A percentile compares a stretch with the other conserved stretches of the same genome.
These are phyloP conservation scores for Corythoichthys haematopterus DNA, from an alignment of 2,113 vertebrate species.

Conservation along the genomic window DNA sequence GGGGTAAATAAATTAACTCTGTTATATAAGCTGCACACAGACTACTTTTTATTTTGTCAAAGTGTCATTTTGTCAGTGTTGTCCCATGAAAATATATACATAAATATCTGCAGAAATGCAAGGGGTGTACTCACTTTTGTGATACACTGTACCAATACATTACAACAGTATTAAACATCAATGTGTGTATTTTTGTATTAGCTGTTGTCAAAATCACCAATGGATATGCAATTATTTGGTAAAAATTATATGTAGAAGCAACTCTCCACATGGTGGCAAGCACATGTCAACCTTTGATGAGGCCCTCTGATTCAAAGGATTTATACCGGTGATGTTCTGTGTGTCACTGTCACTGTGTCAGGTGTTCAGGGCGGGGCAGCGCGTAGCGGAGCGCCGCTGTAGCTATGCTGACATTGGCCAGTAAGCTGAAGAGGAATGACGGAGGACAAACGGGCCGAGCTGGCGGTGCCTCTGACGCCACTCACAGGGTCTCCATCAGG, in stretches of 20 bases:
- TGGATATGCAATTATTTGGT: background rate
- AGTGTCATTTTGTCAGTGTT: too few species aligned
- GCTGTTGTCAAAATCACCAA: background rate
- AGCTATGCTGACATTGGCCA: constrained; percentile 94
- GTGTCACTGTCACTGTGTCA: constrained; percentile 15
- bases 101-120: too few species aligned
- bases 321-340: background rate
- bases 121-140: too few species aligned
- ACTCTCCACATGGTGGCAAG: background rate
- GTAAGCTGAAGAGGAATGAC: constrained; percentile 92
- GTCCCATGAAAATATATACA: too few species aligned
- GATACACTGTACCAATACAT: background rate
- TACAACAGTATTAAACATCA: background rate
- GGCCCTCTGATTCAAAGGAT: constrained; percentile 3
- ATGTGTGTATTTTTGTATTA: background rate
- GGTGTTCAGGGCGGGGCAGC: constrained; percentile 43
- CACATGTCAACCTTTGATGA: background rate
- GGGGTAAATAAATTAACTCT: too few species aligned
- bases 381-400: constrained; percentile 36
- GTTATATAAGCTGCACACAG: too few species aligned
- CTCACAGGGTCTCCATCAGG: constrained; percentile 88
- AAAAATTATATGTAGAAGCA: background rate
- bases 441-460: constrained; percentile 80
- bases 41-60: too few species aligned
- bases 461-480: constrained; percentile 76